Conservation (phyloP, 1,140 invertebrate species). For the Drosophila watanabei region DNA sequence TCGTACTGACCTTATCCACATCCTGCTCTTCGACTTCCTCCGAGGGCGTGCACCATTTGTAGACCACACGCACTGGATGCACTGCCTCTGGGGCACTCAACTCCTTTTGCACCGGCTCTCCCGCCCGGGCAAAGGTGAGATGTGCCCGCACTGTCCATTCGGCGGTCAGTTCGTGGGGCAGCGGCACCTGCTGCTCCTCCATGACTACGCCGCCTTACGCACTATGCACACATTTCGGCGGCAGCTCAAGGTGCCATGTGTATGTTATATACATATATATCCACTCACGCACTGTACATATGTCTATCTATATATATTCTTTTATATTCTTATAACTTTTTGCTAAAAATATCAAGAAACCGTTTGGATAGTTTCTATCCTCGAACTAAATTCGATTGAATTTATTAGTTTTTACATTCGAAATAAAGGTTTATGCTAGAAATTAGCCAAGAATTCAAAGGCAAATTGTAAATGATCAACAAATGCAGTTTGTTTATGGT, state of each 20-base stretch:
- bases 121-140: conserved; percentile 76
- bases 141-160: conserved; percentile 85
- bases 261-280: conserved; percentile 2
- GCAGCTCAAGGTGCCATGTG: conserved; percentile 49
- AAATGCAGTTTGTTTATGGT: neutral
- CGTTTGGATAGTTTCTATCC: conserved; percentile 40
- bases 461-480: conserved; percentile 7
- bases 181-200: conserved; percentile 38
- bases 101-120: conserved; percentile 69
- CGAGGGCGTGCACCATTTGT: conserved; percentile 67
- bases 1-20: conserved; percentile 48
- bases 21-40: conserved; percentile 60
- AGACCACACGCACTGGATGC: conserved; percentile 78
- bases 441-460: neutral
- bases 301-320: conserved; percentile 9
- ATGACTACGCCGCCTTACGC: conserved; percentile 27
- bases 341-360: conserved; percentile 67
- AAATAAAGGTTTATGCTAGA: conserved; percentile 10
- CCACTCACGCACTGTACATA: conserved; percentile 44
- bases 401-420: conserved; percentile 31
- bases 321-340: conserved; percentile 48
- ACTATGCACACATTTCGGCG: conserved; percentile 29
- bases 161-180: conserved; percentile 81
- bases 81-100: conserved; percentile 61
- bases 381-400: conserved; percentile 29